Evolutionary conservation across 1,140 invertebrate species (phyloP).

Genomic region (Tetraneura akinire): DNA sequence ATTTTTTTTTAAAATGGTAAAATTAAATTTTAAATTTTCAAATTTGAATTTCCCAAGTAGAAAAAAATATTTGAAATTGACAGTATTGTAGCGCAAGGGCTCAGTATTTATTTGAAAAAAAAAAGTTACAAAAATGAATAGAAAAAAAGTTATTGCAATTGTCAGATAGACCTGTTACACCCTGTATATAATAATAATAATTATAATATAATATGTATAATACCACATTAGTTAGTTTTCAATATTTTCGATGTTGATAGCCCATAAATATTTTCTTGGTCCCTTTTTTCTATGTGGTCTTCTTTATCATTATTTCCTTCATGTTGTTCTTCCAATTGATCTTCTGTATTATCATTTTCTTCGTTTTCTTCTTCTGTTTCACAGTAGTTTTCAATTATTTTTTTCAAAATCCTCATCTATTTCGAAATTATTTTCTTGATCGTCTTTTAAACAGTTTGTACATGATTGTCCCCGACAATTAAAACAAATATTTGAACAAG

Average conservation of each 20-base stretch:
- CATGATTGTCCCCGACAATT: neutral
- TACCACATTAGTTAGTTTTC: neutral
- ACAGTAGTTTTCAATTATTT: neutral
- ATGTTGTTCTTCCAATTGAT: neutral
- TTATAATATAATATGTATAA: too few relatives aligned
- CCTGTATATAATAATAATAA: too few relatives aligned
- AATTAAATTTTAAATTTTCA: too few relatives aligned
- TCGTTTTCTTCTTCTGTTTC: neutral
- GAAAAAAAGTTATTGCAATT: too few relatives aligned
- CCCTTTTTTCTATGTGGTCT: neutral
- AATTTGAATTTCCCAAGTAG: too few relatives aligned
- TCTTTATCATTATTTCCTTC: neutral
- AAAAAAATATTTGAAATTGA: too few relatives aligned
- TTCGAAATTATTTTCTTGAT: neutral
- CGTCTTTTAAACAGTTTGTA: neutral
- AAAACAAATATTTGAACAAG: slow-evolving; percentile 1
- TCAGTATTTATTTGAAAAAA: too few relatives aligned
- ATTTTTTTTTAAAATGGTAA: too few relatives aligned
- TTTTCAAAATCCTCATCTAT: neutral
- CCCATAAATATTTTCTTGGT: neutral
- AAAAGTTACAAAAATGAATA: too few relatives aligned
- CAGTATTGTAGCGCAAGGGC: too few relatives aligned
- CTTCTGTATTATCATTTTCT: neutral
- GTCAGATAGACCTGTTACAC: too few relatives aligned
- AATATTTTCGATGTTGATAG: neutral